These are phyloP conservation scores for Ectemnius cavifrons DNA, from an alignment of 2,888 invertebrate genomes.

Conservation along the genomic window DNA sequence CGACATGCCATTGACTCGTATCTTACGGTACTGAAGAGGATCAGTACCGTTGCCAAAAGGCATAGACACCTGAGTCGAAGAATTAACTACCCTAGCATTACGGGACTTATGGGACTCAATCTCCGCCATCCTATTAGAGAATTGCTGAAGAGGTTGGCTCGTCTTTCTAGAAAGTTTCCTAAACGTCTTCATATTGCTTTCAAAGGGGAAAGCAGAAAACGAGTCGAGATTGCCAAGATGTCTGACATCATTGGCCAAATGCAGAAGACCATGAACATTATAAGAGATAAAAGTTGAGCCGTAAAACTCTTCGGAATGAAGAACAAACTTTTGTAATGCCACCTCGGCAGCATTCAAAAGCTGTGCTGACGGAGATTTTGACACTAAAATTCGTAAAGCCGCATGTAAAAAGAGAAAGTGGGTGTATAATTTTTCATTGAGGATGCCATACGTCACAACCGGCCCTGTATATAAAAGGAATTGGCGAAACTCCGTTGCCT, in stretches of 20 bases:
- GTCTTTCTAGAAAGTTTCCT: too few species aligned
- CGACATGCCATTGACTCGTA: too few species aligned
- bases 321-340: slow-evolving; percentile 4
- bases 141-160: too few species aligned
- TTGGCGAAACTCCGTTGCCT: background rate
- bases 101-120: too few species aligned
- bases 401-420: slow-evolving; percentile 1
- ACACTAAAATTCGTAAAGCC: slow-evolving; percentile 4
- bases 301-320: slow-evolving; percentile 1
- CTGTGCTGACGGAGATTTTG: background rate
- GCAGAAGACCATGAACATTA: slow-evolving; percentile 8
- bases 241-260: background rate
- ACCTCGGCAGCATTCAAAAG: background rate
- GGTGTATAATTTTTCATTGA: background rate
- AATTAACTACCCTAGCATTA: too few species aligned
- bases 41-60: too few species aligned
- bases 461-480: slow-evolving; percentile 6
- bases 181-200: too few species aligned
- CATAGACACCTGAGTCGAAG: too few species aligned
- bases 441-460: background rate
- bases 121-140: too few species aligned
- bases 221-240: too few species aligned
- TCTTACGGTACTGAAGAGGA: too few species aligned
- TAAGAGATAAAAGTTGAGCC: background rate
- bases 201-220: too few species aligned